Base-by-base conservation (phyloP, 2,888 invertebrate species). In the Aphrophora alni region DNA sequence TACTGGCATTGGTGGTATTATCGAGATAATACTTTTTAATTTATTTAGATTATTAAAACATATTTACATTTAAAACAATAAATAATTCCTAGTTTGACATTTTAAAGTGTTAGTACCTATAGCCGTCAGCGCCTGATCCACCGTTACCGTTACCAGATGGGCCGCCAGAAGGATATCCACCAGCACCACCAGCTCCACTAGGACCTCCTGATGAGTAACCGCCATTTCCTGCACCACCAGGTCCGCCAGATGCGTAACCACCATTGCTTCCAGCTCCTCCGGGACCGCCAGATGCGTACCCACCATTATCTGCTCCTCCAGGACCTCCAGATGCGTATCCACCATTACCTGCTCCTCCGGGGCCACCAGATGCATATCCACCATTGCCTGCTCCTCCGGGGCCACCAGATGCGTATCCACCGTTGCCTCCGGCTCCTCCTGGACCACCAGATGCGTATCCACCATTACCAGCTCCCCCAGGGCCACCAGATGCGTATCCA, bases 401-500 rank as follows among this genome's bases (percentile, higher is more conserved):
- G n/a, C 78, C 79, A 21, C 24, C 77, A 27, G 78, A 78, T 72
- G 79, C 38, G 68, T 82, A 80, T 26, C 75, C 79, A 17, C 74
- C 71, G 72, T 59, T 71, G 76, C 82, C 82, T 70, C 77, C 75
- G 68, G 27, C 73, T 73, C 80, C 80, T 38, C 72, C 77, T 25
- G 76, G 73, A n/a, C 81, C 81, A 27, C 75, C 75, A 24, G 80
- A 51, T 38, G 75, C 38, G 28, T 78, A 81, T 38, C 82, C 82
- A 38, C 71, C 80, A 44, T 27, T 78, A 24, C 80, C 77, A 5
- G 21, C 38, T 3, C 78, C 78, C 2, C 71, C 78, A n/a, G 81
- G 81, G 59, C 81, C 78, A 38, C 78, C 82, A 24, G 81, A 81
- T 76, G 82, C 69, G 71, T 82, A 80, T 33, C 78, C 78, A 24